phyloP scores from a whole-genome alignment of 2,888 invertebrate species.

The Ophraella communa region DNA sequence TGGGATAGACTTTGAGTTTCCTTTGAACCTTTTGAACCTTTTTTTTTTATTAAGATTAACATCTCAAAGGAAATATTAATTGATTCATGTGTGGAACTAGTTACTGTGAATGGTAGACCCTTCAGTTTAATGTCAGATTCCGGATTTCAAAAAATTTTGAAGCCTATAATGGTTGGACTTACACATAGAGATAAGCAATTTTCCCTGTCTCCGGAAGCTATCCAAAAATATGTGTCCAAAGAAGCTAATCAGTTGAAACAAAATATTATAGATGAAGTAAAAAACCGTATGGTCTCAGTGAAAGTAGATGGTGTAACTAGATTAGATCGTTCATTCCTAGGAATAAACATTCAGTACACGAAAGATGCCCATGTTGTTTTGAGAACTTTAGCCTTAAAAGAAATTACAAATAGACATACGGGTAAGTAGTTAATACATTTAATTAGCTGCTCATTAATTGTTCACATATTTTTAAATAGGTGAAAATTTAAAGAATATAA shows the following conservation, averaged over 20 bases:
- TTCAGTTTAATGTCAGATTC: background rate
- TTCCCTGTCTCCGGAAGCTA: too few relatives aligned
- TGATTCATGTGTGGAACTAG: background rate
- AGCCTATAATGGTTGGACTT: background rate
- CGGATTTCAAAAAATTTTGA: background rate
- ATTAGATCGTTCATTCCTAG: background rate
- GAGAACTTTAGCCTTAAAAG: background rate
- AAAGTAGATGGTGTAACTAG: background rate
- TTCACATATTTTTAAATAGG: too few relatives aligned
- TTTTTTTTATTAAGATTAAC: too few relatives aligned
- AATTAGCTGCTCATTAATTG: background rate
- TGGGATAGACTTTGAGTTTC: too few relatives aligned
- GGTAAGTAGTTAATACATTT: background rate
- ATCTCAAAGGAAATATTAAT: background rate
- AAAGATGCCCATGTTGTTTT: background rate
- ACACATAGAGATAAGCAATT: too few relatives aligned
- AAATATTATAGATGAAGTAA: too few relatives aligned
- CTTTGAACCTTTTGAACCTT: too few relatives aligned
- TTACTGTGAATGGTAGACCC: background rate
- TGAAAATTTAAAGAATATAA: too few relatives aligned
- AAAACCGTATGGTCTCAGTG: background rate
- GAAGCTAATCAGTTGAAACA: too few relatives aligned
- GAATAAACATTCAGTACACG: background rate
- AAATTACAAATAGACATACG: background rate
- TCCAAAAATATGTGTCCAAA: too few relatives aligned